Percentiles rank a stretch among this genome's conserved stretches.
These are phyloP conservation scores for Exephanes ischioxanthus DNA, from an alignment of 2,888 invertebrate genomes.

Conservation along the genomic window DNA sequence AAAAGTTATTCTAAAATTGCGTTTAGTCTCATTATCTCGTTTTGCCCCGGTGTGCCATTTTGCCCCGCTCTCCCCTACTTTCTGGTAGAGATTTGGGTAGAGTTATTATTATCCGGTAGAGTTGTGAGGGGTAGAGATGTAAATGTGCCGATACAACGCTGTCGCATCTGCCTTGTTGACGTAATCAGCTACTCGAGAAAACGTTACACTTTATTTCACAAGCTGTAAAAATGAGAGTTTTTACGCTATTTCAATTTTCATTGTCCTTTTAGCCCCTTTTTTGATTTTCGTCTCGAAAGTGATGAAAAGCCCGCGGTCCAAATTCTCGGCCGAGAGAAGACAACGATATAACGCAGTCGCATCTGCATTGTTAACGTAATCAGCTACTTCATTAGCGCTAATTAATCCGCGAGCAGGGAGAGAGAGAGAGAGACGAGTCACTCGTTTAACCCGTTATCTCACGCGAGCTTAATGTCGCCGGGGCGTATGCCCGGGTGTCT, in stretches of 20 bases:
- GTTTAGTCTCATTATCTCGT: too few relatives aligned
- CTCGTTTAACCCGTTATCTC: slow-evolving; percentile 52
- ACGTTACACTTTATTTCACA: too few relatives aligned
- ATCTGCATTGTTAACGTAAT: slow-evolving; percentile 59
- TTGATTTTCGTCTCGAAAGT: background rate
- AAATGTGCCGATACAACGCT: background rate
- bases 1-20: too few relatives aligned
- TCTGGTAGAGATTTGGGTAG: too few relatives aligned
- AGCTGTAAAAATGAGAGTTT: too few relatives aligned
- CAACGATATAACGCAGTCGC: slow-evolving; percentile 23
- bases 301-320: background rate
- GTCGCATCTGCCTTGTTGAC: slow-evolving; percentile 51
- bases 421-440: slow-evolving; percentile 36
- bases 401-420: slow-evolving; percentile 57
- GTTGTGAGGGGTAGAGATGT: too few relatives aligned
- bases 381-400: slow-evolving; percentile 63
- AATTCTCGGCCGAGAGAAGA: background rate
- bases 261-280: background rate
- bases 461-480: slow-evolving; percentile 56
- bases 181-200: slow-evolving; percentile 52
- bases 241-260: too few relatives aligned
- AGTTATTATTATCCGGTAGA: too few relatives aligned
- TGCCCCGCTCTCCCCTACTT: too few relatives aligned
- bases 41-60: too few relatives aligned
- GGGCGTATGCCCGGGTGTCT: slow-evolving; percentile 25